Evolutionary conservation across 2,113 vertebrate genomes (phyloP), one percentile per base, ranked within the genome.

Genomic region (Erpornis zantholeuca): DNA sequence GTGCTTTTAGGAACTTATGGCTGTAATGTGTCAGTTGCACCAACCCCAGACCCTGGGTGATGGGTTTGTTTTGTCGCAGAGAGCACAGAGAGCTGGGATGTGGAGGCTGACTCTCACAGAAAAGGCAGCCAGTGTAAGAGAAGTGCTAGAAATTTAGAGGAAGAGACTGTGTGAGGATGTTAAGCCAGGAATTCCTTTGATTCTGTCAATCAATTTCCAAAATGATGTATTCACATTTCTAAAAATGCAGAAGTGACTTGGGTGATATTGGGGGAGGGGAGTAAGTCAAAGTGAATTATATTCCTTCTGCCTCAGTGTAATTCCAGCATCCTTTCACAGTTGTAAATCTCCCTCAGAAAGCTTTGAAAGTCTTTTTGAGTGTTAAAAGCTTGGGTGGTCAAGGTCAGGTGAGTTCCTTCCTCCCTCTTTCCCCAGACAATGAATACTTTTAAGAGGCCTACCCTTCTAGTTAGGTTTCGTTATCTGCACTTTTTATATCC

Each of bases 351-450:
- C 47, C 90, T 88, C 47, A 45, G 78, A 94, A 89, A 91, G 86
- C 90, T 91, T 94, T 96, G 92, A 91, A 92, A 94, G 94, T 90
- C 90, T 80, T 96, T 96, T 82, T 83, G 78, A 95, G 73, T 75
- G 61, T 92, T 95, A 96, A 97, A 96, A 88, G 94, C 90, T 91
- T 95, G 93, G 94, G 94, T 93, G 95, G 95, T 96, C 95, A 92
- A 94, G 91, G 92, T 96, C 91, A 95, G 96, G 85, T 95, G 91
- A 95, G 91, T 93, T 92, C 87, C 90, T 97, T 95, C 96, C 91
- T 96, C 91, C 76, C 87, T 86, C 65, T 92, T 97, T 93, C 91
- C 81, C 90, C 86, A 91, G 90, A 95, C 94, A 96, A 96, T 94
- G 94, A 90, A 93, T 53, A 92, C 94, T 95, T 96, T 95, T 82